Conservation (phyloP, 2,888 invertebrate genomes). For the Esperia sulphurella region DNA sequence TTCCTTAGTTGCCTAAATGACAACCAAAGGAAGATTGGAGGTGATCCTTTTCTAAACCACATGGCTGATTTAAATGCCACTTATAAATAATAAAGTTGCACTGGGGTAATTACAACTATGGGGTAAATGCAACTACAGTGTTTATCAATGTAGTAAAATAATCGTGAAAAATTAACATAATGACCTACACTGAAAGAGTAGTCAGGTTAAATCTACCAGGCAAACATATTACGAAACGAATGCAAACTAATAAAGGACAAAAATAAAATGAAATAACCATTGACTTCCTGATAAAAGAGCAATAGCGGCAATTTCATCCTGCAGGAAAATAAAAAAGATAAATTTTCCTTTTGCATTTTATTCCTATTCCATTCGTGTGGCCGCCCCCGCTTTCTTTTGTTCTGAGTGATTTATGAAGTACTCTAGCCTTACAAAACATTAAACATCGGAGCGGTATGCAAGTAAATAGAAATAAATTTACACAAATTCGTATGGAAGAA, state of each 20-base stretch:
- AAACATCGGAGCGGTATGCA: constrained; percentile 37
- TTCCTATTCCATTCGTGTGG: constrained; percentile 36
- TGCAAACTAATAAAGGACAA: constrained; percentile 22
- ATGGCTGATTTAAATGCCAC: too few species aligned
- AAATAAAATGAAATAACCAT: constrained; percentile 29
- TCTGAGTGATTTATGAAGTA: constrained; percentile 55
- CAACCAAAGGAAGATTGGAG: too few species aligned
- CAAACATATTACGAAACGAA: constrained; percentile 13
- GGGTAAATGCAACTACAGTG: too few species aligned
- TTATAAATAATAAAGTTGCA: too few species aligned
- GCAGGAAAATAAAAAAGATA: constrained; percentile 34
- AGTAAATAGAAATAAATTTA: constrained; percentile 37
- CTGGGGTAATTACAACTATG: too few species aligned
- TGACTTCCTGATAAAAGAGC: constrained; percentile 38
- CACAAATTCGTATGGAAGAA: constrained; percentile 10
- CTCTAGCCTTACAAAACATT: constrained; percentile 52
- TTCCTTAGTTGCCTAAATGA: too few species aligned
- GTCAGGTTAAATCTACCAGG: constrained; percentile 13
- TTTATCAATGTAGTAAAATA: too few species aligned
- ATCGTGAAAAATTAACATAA: too few species aligned
- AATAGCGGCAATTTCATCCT: constrained; percentile 30
- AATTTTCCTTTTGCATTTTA: constrained; percentile 43
- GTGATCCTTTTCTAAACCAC: too few species aligned
- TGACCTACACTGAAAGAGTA: too few species aligned
- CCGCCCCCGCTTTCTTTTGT: constrained; percentile 42